phyloP scores from a whole-genome alignment of 2,888 invertebrate species.

The Lepas anatifera region DNA sequence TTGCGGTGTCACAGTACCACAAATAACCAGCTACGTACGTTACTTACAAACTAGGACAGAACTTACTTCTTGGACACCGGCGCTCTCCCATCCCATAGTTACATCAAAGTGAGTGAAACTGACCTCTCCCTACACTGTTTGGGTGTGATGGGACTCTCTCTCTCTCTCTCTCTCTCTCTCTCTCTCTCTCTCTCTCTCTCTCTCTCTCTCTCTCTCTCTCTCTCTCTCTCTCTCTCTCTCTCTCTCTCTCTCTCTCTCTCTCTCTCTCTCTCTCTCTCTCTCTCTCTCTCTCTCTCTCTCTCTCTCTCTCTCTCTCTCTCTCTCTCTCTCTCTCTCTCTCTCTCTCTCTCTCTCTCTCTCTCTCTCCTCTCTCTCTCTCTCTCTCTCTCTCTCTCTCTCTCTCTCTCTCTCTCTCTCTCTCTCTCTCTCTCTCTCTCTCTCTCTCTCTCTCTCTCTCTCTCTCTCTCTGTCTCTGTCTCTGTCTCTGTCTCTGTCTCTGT shows the following conservation, averaged over 20 bases:
- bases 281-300: conserved; percentile 11
- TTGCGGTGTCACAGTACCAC: too few species aligned
- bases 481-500: background rate
- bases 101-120: too few species aligned
- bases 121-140: background rate
- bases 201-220: conserved; percentile 13
- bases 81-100: too few species aligned
- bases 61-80: too few species aligned
- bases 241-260: background rate
- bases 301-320: background rate
- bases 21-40: too few species aligned
- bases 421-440: too few species aligned
- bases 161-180: conserved; percentile 7
- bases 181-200: conserved; percentile 13
- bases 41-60: too few species aligned
- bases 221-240: background rate
- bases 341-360: conserved; percentile 8
- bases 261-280: background rate
- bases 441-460: too few species aligned
- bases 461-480: background rate
- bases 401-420: background rate
- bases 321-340: background rate
- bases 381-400: background rate
- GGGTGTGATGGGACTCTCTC: background rate
- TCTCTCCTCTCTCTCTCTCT: background rate